phyloP scores from a whole-genome alignment of 2,797 vertebrate species.

The Diglossa cyanea region DNA sequence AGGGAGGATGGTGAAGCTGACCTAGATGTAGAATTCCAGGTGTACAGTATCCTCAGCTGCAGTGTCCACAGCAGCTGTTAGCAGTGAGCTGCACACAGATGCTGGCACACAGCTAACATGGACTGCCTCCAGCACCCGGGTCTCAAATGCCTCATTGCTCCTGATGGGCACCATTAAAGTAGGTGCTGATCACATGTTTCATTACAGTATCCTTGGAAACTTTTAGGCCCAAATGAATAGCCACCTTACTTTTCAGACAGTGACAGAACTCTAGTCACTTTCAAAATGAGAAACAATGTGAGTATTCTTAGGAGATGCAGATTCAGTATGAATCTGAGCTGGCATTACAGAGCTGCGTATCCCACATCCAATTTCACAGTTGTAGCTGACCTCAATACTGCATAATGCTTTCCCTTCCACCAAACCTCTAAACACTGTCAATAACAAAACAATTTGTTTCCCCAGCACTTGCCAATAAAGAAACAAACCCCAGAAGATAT shows the following conservation, averaged over 20 bases:
- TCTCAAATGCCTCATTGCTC: neutral
- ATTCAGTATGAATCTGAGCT: neutral
- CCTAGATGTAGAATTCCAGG: neutral
- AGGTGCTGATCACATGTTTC: neutral
- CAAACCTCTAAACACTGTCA: neutral
- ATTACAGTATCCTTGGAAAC: neutral
- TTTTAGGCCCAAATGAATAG: neutral
- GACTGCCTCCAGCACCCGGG: neutral
- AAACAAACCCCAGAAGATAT: neutral
- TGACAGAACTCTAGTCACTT: neutral
- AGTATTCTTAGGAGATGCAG: neutral
- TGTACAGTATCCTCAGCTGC: neutral
- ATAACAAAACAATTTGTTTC: neutral
- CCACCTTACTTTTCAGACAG: neutral
- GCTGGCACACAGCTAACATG: neutral
- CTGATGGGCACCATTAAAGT: neutral
- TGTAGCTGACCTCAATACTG: constrained; percentile 41
- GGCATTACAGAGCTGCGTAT: neutral
- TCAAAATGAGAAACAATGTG: neutral
- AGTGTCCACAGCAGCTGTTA: neutral
- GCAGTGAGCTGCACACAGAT: neutral
- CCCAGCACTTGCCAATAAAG: neutral
- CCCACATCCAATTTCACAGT: neutral
- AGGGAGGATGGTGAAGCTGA: neutral
- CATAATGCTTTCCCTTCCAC: neutral